Percentiles rank a stretch among this genome's conserved stretches.
Evolutionary conservation across 2,797 vertebrate genomes (phyloP).

Genomic region (Buphagus erythrorhynchus): DNA sequence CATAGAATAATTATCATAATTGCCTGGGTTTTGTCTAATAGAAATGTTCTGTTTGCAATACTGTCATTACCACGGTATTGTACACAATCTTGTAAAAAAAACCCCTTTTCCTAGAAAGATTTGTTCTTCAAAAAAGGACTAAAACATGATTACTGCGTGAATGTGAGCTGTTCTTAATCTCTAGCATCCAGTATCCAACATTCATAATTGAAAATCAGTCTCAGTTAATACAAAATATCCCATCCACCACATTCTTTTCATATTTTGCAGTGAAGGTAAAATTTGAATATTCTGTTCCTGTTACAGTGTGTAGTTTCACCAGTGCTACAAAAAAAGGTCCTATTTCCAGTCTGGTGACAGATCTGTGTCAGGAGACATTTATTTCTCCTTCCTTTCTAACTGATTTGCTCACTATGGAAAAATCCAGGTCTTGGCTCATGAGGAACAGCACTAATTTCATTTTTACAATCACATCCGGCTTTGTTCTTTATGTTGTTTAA

Average conservation of each 20-base stretch:
- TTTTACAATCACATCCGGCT: neutral
- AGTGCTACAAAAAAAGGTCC: neutral
- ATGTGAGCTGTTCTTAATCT: neutral
- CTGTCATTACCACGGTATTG: neutral
- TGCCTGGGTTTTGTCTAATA: neutral
- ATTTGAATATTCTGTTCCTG: neutral
- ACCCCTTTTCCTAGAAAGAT: neutral
- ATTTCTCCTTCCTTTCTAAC: neutral
- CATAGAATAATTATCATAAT: neutral
- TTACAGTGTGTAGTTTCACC: neutral
- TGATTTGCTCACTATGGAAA: neutral
- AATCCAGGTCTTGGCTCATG: neutral
- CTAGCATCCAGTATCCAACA: neutral
- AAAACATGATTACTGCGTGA: neutral
- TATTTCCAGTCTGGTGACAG: neutral
- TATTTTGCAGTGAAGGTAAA: neutral
- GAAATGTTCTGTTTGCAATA: neutral
- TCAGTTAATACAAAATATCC: neutral
- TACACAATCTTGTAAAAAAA: neutral
- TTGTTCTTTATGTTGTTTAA: neutral
- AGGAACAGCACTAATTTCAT: neutral
- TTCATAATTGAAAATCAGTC: neutral
- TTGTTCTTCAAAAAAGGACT: neutral
- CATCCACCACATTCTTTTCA: neutral
- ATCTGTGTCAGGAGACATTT: neutral